Conservation (phyloP, 2,888 invertebrate genomes). For the Lasioglossum marginatum region DNA sequence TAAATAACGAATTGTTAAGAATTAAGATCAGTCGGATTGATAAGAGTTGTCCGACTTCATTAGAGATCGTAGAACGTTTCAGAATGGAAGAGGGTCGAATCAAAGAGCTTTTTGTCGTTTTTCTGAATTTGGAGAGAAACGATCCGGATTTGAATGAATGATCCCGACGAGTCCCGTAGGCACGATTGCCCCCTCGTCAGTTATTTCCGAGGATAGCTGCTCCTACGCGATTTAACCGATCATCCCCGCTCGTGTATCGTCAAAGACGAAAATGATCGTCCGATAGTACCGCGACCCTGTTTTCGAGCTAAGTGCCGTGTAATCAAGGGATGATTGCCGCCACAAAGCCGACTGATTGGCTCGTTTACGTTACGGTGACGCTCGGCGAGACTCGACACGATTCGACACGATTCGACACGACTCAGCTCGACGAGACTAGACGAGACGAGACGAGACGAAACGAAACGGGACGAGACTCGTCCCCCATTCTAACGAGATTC, state of each 20-base stretch:
- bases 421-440: background rate
- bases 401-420: conserved; percentile 6
- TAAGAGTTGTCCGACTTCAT: too few species aligned
- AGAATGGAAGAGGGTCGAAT: background rate
- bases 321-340: conserved; percentile 80
- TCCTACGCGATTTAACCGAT: conserved; percentile 43
- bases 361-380: conserved; percentile 78
- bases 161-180: background rate
- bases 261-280: conserved; percentile 57
- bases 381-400: conserved; percentile 43
- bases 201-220: conserved; percentile 27
- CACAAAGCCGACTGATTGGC: conserved; percentile 82
- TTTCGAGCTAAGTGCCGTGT: conserved; percentile 76
- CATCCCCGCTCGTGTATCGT: conserved; percentile 32
- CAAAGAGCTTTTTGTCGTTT: background rate
- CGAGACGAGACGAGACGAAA: background rate
- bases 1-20: background rate
- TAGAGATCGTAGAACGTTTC: background rate
- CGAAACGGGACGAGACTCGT: conserved; percentile 28
- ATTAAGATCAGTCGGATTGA: background rate
- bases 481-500: conserved; percentile 61
- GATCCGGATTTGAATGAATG: background rate
- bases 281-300: conserved; percentile 61
- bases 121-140: background rate
- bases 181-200: background rate